Evolutionary conservation across 1,140 invertebrate genomes (phyloP), one percentile per base, ranked within the genome.

Genomic region (Drosophila tropicalis): DNA sequence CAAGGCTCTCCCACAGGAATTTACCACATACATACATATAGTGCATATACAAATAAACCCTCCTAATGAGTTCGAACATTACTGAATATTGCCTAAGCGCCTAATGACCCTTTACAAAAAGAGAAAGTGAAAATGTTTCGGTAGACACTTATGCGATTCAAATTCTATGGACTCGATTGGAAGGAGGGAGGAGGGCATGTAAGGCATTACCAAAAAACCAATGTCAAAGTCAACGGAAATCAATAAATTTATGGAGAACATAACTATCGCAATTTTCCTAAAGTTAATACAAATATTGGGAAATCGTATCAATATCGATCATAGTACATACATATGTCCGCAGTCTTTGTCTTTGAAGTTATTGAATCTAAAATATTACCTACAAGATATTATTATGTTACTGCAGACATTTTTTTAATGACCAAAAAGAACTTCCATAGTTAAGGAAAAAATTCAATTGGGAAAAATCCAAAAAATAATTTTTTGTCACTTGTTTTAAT

Each of bases 71-170:
- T 40, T 40, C 10, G 29, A 25, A 39, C 73, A 76, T 76, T 76
- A 76, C 76, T 69, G 72, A 69, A 76, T 73, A 74, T 76, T 75
- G 54, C 36, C 72, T 66, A 69, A 69, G 68, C 15, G 62, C 15
- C 40, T 55, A 60, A 63, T 64, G 40, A 64, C 41, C 15, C 54
- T 12, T 54, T 10, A 3, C 9, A 51, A 6, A 36, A 41, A 19
- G n/a, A 4, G 39, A 51, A 40, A 40, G 60, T 36, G 54, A 25
- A 55, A 60, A 58, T n/a, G 25, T 32, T 47, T 51, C 17, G 44
- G 22, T 51, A 22, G 17, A 12, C 9, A 22, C 17, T 12, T 19
- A 12, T 22, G 44, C 19, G 19, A 51, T 51, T 51, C 9, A 22
- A 51, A 51, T 22, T 47, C 5, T 10, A 47, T 47, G 41, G n/a